A percentile compares a stretch with the other conserved stretches of the same genome.
Evolutionary conservation across 1,140 invertebrate genomes (phyloP).

Genomic region (Mycetomoellerius zeteki): DNA sequence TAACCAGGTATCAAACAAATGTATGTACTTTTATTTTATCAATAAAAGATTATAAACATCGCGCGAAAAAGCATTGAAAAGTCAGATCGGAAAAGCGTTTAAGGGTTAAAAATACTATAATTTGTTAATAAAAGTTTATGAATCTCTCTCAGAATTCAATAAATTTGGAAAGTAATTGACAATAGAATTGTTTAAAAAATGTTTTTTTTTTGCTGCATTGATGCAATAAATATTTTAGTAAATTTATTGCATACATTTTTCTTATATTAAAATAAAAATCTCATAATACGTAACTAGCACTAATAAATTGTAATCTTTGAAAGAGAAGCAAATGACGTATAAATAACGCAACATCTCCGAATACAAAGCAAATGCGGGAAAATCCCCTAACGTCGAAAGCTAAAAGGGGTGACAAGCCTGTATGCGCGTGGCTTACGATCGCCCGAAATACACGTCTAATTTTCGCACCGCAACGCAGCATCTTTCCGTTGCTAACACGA

Average conservation of each 20-base stretch:
- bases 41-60: too few relatives aligned
- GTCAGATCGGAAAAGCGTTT: too few relatives aligned
- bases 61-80: too few relatives aligned
- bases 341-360: slow-evolving; percentile 42
- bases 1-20: too few relatives aligned
- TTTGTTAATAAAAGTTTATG: neutral
- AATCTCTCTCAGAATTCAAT: neutral
- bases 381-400: slow-evolving; percentile 50
- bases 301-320: slow-evolving; percentile 14
- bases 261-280: neutral
- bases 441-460: slow-evolving; percentile 59
- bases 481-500: slow-evolving; percentile 14
- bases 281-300: neutral
- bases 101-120: too few relatives aligned
- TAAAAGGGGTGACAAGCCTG: slow-evolving; percentile 58
- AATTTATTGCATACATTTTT: neutral
- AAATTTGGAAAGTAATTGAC: neutral
- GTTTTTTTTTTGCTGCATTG: neutral
- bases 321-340: slow-evolving; percentile 26
- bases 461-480: slow-evolving; percentile 37
- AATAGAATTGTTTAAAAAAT: neutral
- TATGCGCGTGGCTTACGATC: slow-evolving; percentile 50
- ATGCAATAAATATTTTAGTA: neutral
- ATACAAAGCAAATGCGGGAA: slow-evolving; percentile 55
- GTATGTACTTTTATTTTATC: too few relatives aligned